Conservation (phyloP, 2,113 vertebrate species). For the Coturnix japonica region DNA sequence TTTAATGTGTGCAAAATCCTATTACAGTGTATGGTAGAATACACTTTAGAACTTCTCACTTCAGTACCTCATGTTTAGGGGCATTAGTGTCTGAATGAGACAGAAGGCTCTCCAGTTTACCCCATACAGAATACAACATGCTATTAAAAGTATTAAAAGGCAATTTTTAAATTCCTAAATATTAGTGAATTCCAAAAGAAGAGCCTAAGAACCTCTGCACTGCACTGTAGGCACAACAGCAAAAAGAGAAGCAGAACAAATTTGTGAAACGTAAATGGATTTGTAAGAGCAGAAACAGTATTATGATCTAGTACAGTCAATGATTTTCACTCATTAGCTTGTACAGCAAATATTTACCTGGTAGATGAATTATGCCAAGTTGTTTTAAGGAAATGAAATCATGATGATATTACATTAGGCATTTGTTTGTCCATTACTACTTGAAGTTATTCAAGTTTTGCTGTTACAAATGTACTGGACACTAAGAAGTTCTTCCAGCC, state of each 20-base stretch:
- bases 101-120: background rate
- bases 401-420: background rate
- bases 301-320: background rate
- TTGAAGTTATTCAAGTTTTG: background rate
- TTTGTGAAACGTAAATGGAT: background rate
- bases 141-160: background rate
- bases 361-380: background rate
- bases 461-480: background rate
- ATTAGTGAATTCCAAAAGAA: background rate
- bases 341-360: background rate
- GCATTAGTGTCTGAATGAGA: background rate
- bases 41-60: background rate
- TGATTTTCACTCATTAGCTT: background rate
- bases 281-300: background rate
- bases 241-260: background rate
- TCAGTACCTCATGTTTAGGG: background rate
- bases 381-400: background rate
- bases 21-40: background rate
- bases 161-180: background rate
- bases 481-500: background rate
- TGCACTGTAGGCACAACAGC: background rate
- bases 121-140: accelerated
- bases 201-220: background rate
- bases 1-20: background rate
- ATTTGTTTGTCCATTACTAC: background rate